phyloP scores from a whole-genome alignment of 2,113 vertebrate species.

The Apistogramma diplotaenia region DNA sequence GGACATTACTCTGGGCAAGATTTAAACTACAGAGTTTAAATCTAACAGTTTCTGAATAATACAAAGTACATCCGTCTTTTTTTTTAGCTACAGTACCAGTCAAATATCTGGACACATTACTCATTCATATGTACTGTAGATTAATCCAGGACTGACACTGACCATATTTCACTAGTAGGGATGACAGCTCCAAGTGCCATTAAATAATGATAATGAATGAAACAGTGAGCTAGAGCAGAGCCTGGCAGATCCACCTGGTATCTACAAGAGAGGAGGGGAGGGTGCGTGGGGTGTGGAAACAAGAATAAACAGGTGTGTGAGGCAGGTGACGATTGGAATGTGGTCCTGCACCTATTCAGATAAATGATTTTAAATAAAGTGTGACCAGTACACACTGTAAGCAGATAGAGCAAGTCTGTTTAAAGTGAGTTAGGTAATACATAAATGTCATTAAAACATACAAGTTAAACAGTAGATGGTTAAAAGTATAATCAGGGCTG shows the following conservation, averaged over 20 bases:
- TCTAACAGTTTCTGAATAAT: no score
- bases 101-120: no score
- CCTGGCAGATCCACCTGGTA: background rate
- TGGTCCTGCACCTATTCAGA: accelerated
- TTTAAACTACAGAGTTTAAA: no score
- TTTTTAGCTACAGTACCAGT: no score
- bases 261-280: background rate
- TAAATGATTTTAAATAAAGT: background rate
- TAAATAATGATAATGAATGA: background rate
- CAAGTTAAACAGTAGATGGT: background rate
- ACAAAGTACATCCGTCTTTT: no score
- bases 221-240: background rate
- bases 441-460: background rate
- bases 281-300: no score
- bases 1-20: no score
- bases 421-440: background rate
- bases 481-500: no score
- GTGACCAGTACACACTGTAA: background rate
- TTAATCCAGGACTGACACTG: no score
- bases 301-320: background rate
- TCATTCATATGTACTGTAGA: no score
- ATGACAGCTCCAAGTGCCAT: background rate
- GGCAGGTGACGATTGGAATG: background rate
- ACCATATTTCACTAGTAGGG: background rate
- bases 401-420: background rate